Conservation (phyloP, 1,140 invertebrate genomes). For the Dolichoris vasculosae region DNA sequence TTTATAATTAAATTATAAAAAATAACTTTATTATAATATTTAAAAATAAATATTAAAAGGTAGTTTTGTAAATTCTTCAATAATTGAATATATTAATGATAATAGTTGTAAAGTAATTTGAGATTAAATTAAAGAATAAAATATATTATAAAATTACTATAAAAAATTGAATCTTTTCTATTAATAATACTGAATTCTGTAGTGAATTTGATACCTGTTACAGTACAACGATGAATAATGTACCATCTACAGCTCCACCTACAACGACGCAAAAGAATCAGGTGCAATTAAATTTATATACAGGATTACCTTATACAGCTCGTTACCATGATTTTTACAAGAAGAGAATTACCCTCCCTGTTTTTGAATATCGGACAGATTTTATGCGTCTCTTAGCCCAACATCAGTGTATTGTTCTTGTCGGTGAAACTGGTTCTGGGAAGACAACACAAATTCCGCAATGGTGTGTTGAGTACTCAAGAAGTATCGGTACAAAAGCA, state of each 20-base stretch:
- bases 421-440: slow-evolving; percentile 97
- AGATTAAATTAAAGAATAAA: no score
- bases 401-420: slow-evolving; percentile 94
- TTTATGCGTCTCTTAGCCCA: slow-evolving; percentile 94
- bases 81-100: no score
- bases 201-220: neutral
- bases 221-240: slow-evolving; percentile 6
- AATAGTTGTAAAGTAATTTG: no score
- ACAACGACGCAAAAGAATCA: slow-evolving; percentile 73
- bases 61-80: no score
- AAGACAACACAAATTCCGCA: slow-evolving; percentile 98
- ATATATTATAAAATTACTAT: neutral
- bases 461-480: slow-evolving; percentile 95
- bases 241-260: neutral
- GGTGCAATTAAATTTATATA: slow-evolving; percentile 82
- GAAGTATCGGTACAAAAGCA: slow-evolving; percentile 82
- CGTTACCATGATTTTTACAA: slow-evolving; percentile 89
- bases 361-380: slow-evolving; percentile 97
- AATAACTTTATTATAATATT: no score
- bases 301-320: slow-evolving; percentile 84
- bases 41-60: no score
- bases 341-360: slow-evolving; percentile 93
- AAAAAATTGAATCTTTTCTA: neutral
- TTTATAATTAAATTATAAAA: no score
- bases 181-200: neutral